phyloP scores from a whole-genome alignment of 2,888 invertebrate genomes.

The Agrotis ipsilon region DNA sequence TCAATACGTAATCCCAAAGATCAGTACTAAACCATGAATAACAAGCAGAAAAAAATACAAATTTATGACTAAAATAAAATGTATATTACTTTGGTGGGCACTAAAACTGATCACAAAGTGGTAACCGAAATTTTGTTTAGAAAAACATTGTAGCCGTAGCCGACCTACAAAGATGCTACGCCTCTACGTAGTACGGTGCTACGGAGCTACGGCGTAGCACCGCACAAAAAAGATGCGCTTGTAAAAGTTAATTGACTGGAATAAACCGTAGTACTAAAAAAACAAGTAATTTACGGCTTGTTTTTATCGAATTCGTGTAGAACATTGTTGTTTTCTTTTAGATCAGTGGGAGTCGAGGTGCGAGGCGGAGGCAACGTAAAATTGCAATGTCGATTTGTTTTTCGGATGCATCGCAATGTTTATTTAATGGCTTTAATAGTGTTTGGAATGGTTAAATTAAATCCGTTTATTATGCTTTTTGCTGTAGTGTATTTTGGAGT shows the following conservation, averaged over 20 bases:
- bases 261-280: constrained; percentile 64
- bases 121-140: constrained; percentile 50
- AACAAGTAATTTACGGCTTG: constrained; percentile 64
- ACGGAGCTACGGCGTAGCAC: constrained; percentile 70
- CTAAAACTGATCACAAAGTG: constrained; percentile 41
- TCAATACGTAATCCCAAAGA: not conserved
- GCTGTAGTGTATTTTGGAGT: not conserved
- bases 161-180: constrained; percentile 71
- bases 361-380: constrained; percentile 30
- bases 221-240: constrained; percentile 68
- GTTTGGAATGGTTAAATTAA: constrained; percentile 25
- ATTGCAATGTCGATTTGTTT: constrained; percentile 44
- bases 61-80: constrained; percentile 24
- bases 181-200: constrained; percentile 50
- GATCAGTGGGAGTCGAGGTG: constrained; percentile 46
- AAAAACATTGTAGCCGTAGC: constrained; percentile 59
- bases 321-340: constrained; percentile 62
- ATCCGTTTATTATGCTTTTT: constrained; percentile 11
- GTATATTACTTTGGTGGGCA: constrained; percentile 8
- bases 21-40: not conserved
- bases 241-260: constrained; percentile 75
- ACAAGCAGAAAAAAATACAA: not conserved
- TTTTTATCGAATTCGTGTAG: constrained; percentile 63
- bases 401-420: constrained; percentile 33
- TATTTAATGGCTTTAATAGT: constrained; percentile 25